These are phyloP conservation scores for Sphenodon punctatus DNA, from an alignment of 2,797 vertebrate genomes.

Conservation along the genomic window DNA sequence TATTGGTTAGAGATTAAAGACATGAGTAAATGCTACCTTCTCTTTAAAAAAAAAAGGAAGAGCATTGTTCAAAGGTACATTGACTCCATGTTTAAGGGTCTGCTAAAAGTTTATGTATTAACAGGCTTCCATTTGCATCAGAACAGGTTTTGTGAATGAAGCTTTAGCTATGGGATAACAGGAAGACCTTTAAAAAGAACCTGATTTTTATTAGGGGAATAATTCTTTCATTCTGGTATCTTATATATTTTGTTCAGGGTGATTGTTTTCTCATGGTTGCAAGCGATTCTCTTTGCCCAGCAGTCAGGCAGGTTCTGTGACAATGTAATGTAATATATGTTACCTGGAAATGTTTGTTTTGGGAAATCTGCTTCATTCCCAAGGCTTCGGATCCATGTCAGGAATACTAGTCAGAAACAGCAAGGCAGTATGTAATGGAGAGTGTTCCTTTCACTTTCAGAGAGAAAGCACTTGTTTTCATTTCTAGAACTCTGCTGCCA, in stretches of 20 bases:
- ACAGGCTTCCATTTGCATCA: neutral
- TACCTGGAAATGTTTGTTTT: constrained; percentile 2
- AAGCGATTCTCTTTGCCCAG: constrained; percentile 18
- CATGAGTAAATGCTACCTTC: constrained; percentile 6
- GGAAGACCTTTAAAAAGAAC: neutral
- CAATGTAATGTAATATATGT: constrained; percentile 27
- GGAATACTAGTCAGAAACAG: neutral
- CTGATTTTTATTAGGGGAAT: constrained; percentile 16
- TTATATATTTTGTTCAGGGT: neutral
- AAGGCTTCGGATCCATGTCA: neutral
- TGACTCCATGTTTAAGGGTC: neutral
- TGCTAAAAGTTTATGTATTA: constrained; percentile 13
- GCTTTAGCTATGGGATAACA: neutral
- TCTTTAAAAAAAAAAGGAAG: neutral
- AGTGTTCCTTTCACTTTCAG: neutral
- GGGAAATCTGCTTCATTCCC: neutral
- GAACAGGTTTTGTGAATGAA: neutral
- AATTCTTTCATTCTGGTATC: neutral
- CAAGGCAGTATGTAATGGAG: neutral
- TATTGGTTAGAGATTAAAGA: constrained; percentile 19
- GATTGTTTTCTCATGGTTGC: neutral
- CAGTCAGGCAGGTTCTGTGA: constrained; percentile 8
- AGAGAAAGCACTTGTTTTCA: neutral
- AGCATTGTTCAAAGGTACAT: constrained; percentile 5
- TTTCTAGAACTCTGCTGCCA: neutral